Conservation (phyloP, 1,140 invertebrate species). For the Hycleus cichorii region DNA sequence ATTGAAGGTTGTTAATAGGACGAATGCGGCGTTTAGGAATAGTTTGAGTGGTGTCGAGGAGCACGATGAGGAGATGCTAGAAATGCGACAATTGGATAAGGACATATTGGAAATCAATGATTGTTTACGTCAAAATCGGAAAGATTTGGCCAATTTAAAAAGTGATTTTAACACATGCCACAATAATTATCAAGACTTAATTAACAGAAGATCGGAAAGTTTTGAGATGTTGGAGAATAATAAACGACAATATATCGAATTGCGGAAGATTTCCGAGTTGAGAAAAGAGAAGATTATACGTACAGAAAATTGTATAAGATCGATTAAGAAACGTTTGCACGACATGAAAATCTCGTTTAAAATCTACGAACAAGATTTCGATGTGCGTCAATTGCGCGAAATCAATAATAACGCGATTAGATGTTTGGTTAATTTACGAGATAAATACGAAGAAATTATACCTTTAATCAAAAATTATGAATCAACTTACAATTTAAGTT, state of each 20-base stretch:
- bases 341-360: constrained; percentile 4
- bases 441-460: constrained; percentile 30
- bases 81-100: constrained; percentile 32
- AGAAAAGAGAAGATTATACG: constrained; percentile 37
- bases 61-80: constrained; percentile 39
- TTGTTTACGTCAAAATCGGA: constrained; percentile 17
- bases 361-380: constrained; percentile 29
- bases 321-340: constrained; percentile 13
- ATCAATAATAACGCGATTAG: constrained; percentile 38
- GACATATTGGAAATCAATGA: constrained; percentile 19
- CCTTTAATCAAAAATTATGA: constrained; percentile 25
- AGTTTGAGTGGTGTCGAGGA: constrained; percentile 47
- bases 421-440: constrained; percentile 37
- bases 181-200: no score
- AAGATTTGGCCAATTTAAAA: constrained; percentile 2
- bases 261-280: constrained; percentile 33
- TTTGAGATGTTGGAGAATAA: constrained; percentile 19
- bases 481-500: constrained; percentile 21
- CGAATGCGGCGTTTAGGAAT: constrained; percentile 54
- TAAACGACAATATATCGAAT: constrained; percentile 20
- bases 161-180: not conserved
- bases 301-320: constrained; percentile 29
- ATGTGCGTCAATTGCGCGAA: constrained; percentile 33
- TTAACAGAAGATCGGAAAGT: not conserved
- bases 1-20: constrained; percentile 56